Conservation (phyloP, 2,888 invertebrate genomes). For the Willowsia nigromaculata region DNA sequence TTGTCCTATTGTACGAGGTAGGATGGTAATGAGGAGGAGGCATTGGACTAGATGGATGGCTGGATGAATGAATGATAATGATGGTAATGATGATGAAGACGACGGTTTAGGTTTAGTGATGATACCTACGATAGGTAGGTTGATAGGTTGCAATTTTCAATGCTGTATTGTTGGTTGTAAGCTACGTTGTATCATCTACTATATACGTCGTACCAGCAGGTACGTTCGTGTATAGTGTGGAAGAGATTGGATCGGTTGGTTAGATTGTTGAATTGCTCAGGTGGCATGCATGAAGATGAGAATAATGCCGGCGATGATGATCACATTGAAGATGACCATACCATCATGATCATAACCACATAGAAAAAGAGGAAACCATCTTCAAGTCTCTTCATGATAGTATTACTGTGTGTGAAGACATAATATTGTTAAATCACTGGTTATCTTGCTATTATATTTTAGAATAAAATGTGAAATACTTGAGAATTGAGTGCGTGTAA, state of each 20-base stretch:
- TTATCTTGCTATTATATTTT: slow-evolving; percentile 42
- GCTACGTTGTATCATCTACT: not conserved
- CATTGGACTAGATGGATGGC: slow-evolving; percentile 57
- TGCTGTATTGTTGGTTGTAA: slow-evolving; percentile 21
- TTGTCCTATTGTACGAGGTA: slow-evolving; percentile 35
- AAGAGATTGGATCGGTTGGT: not conserved
- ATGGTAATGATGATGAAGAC: slow-evolving; percentile 55
- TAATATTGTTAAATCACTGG: slow-evolving; percentile 45
- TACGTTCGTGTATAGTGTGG: not conserved
- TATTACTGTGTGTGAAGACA: slow-evolving; percentile 24
- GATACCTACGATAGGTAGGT: slow-evolving; percentile 53
- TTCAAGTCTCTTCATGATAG: slow-evolving; percentile 1
- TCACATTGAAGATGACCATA: not conserved
- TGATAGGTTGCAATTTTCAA: slow-evolving; percentile 62
- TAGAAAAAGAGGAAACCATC: not conserved
- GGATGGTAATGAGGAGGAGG: slow-evolving; percentile 59
- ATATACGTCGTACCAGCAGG: not conserved
- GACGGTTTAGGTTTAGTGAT: slow-evolving; percentile 50
- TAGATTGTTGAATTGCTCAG: slow-evolving; percentile 32
- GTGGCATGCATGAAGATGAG: slow-evolving; percentile 34
- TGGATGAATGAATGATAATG: slow-evolving; percentile 70
- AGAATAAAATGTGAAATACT: slow-evolving; percentile 37
- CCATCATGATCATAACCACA: not conserved
- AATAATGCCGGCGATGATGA: slow-evolving; percentile 4
- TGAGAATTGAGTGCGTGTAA: slow-evolving; percentile 11